Base-by-base conservation (phyloP, 1,140 invertebrate genomes). In the Mesaphorura yosii region DNA sequence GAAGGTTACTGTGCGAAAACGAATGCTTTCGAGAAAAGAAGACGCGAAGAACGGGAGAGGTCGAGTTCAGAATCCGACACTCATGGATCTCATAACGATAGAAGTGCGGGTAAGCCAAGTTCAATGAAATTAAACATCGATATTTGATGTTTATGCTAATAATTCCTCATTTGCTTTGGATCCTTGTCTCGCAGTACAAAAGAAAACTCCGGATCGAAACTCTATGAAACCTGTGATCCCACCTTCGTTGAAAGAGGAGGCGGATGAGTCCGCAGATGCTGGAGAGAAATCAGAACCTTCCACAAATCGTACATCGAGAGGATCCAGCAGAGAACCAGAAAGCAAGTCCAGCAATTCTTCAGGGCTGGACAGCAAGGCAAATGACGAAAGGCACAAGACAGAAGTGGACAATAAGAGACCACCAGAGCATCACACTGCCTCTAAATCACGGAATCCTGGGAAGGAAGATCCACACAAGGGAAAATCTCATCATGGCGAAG, bases 1-100 rank as follows among this genome's bases (percentile, higher is more conserved):
- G 64, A 64, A 39, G 69, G 70, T 53, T 70, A 73, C 60, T 76
- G 76, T 1, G 75, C 78, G 48, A 78, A 80, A 27, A 78, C 78
- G n/a, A 70, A 73, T 40, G 53, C 19, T 48, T 49, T 34, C 39
- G 48, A 55, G 6, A 14, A 17, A 20, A 55, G 27, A n/a, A 27
- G 38, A 22, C 46, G 56, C 14, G 39, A 53, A 17, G 52, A 54
- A 25, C 41, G 29, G 28, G 39, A 40, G 17, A 48, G 40, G 40
- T 54, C 52, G 39, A 59, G 48, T 45, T 38, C 23, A 42, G 60
- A 63, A 61, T 57, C 59, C 48, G 59, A 61, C 54, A 49, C 57
- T 48, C 42, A 51, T 55, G 61, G 61, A 63, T 63, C 61, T 63
- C 61, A 63, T 41, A 55, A 41, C 51, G 61, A 59, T 27, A 63